These are phyloP conservation scores for Condylura cristata DNA, from an alignment of 2,113 vertebrate species.

Conservation along the genomic window DNA sequence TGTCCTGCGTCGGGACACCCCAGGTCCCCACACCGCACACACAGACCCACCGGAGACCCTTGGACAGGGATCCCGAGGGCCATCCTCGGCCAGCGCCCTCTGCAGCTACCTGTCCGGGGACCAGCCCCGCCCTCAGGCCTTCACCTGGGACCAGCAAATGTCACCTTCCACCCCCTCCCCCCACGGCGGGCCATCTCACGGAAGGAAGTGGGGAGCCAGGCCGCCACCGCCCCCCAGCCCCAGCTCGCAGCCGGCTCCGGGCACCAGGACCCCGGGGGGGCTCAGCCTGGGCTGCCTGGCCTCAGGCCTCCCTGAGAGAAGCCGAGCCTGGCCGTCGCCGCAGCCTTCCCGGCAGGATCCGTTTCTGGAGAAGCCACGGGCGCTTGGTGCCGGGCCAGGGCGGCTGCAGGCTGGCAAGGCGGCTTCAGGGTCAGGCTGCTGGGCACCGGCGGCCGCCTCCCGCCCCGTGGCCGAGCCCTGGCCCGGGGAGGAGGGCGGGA, in stretches of 20 bases:
- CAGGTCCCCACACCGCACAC: not conserved
- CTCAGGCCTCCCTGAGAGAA: not conserved
- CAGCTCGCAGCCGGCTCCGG: not conserved
- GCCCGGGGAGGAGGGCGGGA: too few species aligned
- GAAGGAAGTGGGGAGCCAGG: not conserved
- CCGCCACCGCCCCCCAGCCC: fast-evolving
- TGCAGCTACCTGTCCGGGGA: not conserved
- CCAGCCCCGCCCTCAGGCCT: not conserved
- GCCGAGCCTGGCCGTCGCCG: not conserved
- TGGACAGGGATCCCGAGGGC: too few species aligned
- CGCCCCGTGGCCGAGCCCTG: too few species aligned
- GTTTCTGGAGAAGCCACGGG: constrained; percentile 29
- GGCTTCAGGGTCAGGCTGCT: too few species aligned
- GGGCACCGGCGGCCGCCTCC: too few species aligned
- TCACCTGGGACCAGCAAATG: too few species aligned
- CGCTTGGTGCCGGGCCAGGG: too few species aligned
- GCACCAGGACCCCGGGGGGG: not conserved
- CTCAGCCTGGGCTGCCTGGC: not conserved
- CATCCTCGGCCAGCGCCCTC: not conserved
- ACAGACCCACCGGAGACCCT: too few species aligned
- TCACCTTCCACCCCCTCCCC: not conserved
- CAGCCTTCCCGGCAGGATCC: constrained; percentile 55
- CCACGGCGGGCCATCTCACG: not conserved
- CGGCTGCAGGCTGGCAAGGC: too few species aligned
- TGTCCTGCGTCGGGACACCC: too few species aligned